Base-by-base conservation (phyloP, 2,888 invertebrate genomes). In the Microdon myrmicae region DNA sequence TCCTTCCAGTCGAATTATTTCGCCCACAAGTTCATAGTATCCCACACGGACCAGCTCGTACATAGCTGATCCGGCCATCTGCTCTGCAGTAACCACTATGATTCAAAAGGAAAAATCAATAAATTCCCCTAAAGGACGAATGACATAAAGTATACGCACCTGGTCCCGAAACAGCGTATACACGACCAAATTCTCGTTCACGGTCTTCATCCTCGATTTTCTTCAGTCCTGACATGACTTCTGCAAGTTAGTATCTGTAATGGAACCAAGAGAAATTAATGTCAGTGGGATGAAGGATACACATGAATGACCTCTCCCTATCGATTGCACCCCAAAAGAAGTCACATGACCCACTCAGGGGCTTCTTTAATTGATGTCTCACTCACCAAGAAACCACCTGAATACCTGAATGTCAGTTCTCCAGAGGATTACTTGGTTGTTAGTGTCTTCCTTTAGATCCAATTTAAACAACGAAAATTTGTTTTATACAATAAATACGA, bases 61-160 rank as follows among this genome's bases (percentile, higher is more conserved):
- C 97, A 99, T 99, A 83, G 98, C 98, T 7, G 98, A 92, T 49
- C 99, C 99, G 49, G 95, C 89, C 99, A 99, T 99, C 79, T 91
- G 90, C 81, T 98, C 96, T 67, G 99, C 99, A 56, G 96, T 98
- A 34, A 99, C 99, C 79, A 99, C 99, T 97, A 77, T 53, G 12
- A 35, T 9, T 12, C 3, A 22, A 9, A 4, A 12, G 9, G 47
- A 17, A 34, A 39, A 35, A 45, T 37, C 43, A 31, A 43, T 39
- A 41, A 23, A 19, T 2, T 12, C 14, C 34, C 13, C 34, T 71
- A 43, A 73, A 66, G 71, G 68, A 51, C 67, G 49, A 43, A 35
- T 47, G 23, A 67, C 39, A 23, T 22, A 4, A 10, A 13, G 7
- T 1, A 37, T 55, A 66, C 68, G 71, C 70, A 96, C 96, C 96